phyloP scores from a whole-genome alignment of 2,113 vertebrate genomes.

The Osmerus mordax region DNA sequence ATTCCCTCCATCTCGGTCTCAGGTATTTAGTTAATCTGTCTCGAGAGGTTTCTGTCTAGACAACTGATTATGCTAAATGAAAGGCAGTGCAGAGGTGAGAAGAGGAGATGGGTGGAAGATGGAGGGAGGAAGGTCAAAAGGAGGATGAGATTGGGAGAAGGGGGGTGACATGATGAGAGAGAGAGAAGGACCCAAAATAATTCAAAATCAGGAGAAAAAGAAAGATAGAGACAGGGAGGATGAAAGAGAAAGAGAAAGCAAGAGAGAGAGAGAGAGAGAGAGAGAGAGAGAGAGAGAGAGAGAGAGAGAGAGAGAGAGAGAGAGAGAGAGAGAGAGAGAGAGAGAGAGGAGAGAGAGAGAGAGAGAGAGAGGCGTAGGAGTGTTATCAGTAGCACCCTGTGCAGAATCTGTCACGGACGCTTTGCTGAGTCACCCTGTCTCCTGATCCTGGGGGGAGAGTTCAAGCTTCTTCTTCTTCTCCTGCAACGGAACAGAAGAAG shows the following conservation, averaged over 20 bases:
- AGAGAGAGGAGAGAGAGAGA: background rate
- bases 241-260: background rate
- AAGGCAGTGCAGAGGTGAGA: background rate
- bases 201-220: background rate
- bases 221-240: background rate
- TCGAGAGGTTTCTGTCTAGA: constrained; percentile 64
- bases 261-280: background rate
- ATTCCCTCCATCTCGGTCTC: background rate
- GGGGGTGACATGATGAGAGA: background rate
- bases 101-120: too few relatives aligned
- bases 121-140: background rate
- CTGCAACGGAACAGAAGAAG: constrained; percentile 1
- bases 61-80: constrained; percentile 67
- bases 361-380: background rate
- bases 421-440: constrained; percentile 16
- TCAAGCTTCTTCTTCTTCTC: constrained; percentile 13
- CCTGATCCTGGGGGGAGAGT: constrained; percentile 20
- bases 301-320: background rate
- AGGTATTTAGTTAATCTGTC: constrained; percentile 47
- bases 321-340: too few relatives aligned
- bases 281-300: background rate
- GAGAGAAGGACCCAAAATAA: background rate
- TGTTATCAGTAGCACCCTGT: constrained; percentile 2
- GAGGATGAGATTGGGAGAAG: background rate
- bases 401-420: constrained; percentile 7